These are phyloP conservation scores for Tiphia femorata DNA, from an alignment of 2,888 invertebrate species.

Conservation along the genomic window DNA sequence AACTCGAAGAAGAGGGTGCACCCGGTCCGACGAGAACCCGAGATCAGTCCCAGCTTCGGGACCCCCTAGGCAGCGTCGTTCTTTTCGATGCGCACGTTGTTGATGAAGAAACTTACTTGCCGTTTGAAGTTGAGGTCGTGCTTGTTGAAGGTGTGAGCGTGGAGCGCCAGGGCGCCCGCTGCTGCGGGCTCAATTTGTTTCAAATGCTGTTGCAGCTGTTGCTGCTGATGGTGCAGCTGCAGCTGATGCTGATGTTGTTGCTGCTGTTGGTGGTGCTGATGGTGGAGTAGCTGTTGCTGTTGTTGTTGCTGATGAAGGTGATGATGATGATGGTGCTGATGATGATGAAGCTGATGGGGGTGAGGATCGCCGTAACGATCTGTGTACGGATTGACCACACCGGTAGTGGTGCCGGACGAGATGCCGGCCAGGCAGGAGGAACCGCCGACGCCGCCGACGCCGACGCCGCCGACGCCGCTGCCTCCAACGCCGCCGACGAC, in stretches of 20 bases:
- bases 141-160: conserved; percentile 75
- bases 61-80: conserved; percentile 70
- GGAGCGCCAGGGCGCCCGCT: conserved; percentile 64
- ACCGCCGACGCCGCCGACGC: conserved; percentile 35
- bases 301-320: conserved; percentile 48
- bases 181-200: conserved; percentile 65
- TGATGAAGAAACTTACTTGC: conserved; percentile 88
- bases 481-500: conserved; percentile 32
- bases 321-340: conserved; percentile 66
- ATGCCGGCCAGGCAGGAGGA: conserved; percentile 59
- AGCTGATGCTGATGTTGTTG: conserved; percentile 48
- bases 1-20: too few relatives aligned
- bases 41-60: too few relatives aligned
- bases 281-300: conserved; percentile 47
- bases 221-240: conserved; percentile 49
- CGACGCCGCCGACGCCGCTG: conserved; percentile 28
- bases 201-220: conserved; percentile 58
- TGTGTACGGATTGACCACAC: conserved; percentile 63
- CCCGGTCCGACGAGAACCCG: too few relatives aligned
- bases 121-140: conserved; percentile 79
- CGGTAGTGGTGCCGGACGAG: conserved; percentile 60
- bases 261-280: conserved; percentile 51
- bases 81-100: conserved; percentile 84
- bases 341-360: conserved; percentile 49
- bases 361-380: conserved; percentile 55